Conservation (phyloP, 2,797 vertebrate species). For the Novumbra hubbsi region DNA sequence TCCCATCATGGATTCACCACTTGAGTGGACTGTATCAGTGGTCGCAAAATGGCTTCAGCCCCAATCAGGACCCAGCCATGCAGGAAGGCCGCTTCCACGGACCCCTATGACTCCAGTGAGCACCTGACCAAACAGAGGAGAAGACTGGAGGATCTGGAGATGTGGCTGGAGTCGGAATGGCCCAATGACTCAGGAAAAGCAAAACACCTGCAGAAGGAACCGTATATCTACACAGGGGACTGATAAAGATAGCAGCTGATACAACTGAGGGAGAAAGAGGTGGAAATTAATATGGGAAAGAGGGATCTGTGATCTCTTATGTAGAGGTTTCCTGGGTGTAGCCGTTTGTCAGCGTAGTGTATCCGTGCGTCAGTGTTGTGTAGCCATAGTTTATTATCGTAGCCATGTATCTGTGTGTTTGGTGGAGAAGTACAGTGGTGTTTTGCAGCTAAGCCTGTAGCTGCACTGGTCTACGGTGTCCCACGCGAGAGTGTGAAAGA, state of each 20-base stretch:
- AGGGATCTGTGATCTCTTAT: not conserved
- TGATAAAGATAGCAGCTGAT: conserved; percentile 3
- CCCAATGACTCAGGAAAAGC: conserved; percentile 1
- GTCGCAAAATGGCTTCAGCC: conserved; percentile 46
- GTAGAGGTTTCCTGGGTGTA: not conserved
- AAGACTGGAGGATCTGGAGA: conserved; percentile 16
- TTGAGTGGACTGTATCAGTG: conserved; percentile 38
- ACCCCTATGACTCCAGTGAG: conserved; percentile 46
- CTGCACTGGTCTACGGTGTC: conserved; percentile 27
- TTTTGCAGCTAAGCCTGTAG: not conserved
- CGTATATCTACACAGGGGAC: not conserved
- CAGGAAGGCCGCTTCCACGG: conserved; percentile 51
- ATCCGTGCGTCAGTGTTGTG: not conserved
- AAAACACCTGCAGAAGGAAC: conserved; percentile 5
- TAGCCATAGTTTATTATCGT: not conserved
- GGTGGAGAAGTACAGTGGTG: not conserved
- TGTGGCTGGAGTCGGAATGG: not conserved
- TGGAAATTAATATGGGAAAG: not conserved
- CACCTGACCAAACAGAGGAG: conserved; percentile 40
- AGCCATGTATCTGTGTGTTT: conserved; percentile 3
- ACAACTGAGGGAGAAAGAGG: conserved; percentile 5
- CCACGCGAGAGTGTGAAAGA: conserved; percentile 62
- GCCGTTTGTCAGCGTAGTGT: not conserved
- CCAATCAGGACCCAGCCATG: conserved; percentile 60
- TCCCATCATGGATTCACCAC: conserved; percentile 16